Evolutionary conservation across 2,888 invertebrate genomes (phyloP).

Genomic region (Sphaeridia pumilis): DNA sequence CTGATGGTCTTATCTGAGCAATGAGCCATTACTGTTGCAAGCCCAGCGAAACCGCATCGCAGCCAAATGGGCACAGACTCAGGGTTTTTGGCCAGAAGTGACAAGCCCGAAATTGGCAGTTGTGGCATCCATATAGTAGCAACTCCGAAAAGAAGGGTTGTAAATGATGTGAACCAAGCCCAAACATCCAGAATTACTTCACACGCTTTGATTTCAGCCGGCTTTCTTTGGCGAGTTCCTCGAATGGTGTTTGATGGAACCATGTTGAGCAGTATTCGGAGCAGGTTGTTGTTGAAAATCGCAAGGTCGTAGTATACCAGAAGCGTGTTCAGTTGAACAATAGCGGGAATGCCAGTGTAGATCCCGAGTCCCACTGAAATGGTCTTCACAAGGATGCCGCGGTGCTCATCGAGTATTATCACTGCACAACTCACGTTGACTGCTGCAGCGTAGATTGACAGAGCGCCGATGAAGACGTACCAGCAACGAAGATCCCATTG

Average conservation of each 20-base stretch:
- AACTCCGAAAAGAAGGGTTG: not conserved
- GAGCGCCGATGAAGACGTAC: not conserved
- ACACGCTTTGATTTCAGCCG: not conserved
- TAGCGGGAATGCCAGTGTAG: not conserved
- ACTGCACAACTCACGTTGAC: not conserved
- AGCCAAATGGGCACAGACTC: not conserved
- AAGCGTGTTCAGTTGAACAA: not conserved
- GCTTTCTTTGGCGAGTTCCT: not conserved
- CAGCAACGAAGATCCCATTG: not conserved
- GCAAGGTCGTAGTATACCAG: not conserved
- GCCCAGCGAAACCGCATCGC: not conserved
- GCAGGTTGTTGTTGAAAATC: not conserved
- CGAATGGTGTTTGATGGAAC: too few species aligned
- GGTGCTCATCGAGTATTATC: not conserved
- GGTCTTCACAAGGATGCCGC: not conserved
- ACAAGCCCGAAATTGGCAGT: not conserved
- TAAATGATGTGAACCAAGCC: not conserved
- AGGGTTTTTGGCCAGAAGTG: not conserved
- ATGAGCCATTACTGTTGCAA: not conserved
- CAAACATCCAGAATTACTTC: not conserved
- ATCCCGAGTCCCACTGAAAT: not conserved
- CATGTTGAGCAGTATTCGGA: not conserved
- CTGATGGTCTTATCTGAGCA: not conserved
- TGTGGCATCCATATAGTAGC: not conserved
- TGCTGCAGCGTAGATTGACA: not conserved